These are phyloP conservation scores for Glyphotaelius pellucidus DNA, from an alignment of 2,888 invertebrate genomes.

Conservation along the genomic window DNA sequence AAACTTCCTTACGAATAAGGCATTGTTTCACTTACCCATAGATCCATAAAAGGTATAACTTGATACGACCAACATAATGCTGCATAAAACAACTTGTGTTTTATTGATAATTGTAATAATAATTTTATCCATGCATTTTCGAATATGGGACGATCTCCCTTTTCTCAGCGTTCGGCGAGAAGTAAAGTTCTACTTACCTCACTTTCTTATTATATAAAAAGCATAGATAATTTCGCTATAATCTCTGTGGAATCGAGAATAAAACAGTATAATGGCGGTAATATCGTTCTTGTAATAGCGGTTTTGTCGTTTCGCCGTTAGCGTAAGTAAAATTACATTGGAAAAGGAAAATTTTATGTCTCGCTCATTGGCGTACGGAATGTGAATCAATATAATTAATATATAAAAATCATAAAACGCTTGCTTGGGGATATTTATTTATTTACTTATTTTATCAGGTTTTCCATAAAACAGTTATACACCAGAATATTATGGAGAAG, in stretches of 20 bases:
- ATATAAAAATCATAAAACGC: too few relatives aligned
- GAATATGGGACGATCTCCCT: neutral
- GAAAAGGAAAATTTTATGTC: neutral
- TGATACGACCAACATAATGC: too few relatives aligned
- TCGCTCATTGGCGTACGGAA: neutral
- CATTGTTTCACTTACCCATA: too few relatives aligned
- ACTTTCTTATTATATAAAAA: slow-evolving; percentile 2
- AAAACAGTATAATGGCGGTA: neutral
- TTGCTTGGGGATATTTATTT: too few relatives aligned
- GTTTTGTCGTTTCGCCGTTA: neutral
- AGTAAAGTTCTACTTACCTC: neutral
- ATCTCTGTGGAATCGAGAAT: neutral
- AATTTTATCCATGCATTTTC: neutral
- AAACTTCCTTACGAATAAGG: too few relatives aligned
- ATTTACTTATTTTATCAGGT: too few relatives aligned
- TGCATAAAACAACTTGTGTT: too few relatives aligned
- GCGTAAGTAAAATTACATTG: neutral
- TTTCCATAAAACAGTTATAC: too few relatives aligned
- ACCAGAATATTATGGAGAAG: too few relatives aligned
- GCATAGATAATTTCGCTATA: neutral
- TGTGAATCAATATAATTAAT: too few relatives aligned
- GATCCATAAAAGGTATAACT: too few relatives aligned
- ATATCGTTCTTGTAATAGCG: neutral
- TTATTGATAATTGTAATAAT: too few relatives aligned
- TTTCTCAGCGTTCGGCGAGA: neutral